phyloP scores from a whole-genome alignment of 35 echinoderm and acorn worm species.

The Ophiothrix spiculata region DNA sequence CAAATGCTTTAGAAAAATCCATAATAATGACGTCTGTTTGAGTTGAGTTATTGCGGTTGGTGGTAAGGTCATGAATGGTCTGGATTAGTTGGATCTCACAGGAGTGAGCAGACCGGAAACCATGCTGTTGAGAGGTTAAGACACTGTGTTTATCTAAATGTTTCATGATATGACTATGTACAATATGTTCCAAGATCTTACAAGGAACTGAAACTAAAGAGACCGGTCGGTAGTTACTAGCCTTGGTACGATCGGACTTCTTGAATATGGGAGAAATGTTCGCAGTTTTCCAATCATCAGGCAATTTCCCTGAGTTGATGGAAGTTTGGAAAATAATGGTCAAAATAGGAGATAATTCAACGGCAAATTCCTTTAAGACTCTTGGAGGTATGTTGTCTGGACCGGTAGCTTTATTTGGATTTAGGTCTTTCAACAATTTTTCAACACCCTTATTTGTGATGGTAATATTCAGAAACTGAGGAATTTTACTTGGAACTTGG shows the following conservation, averaged over 20 bases:
- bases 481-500: neutral
- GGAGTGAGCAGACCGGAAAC: neutral
- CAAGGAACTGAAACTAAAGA: neutral
- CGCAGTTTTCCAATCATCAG: neutral
- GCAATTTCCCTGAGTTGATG: neutral
- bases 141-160: neutral
- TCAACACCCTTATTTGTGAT: neutral
- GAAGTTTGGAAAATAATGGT: slow-evolving; percentile 3
- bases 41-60: neutral
- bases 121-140: neutral
- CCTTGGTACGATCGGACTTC: neutral
- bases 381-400: slow-evolving; percentile 24
- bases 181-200: slow-evolving; percentile 13
- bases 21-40: neutral
- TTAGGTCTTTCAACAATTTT: neutral
- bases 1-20: neutral
- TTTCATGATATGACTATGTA: neutral
- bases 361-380: neutral
- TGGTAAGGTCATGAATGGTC: slow-evolving; percentile 2
- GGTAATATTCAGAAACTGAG: neutral
- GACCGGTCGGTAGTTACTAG: neutral
- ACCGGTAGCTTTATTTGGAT: slow-evolving; percentile 21
- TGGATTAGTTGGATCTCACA: no score
- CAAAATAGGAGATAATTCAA: neutral
- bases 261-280: neutral